These are phyloP conservation scores for Onychorhynchus coronatus DNA, from an alignment of 2,113 vertebrate species.

Conservation along the genomic window DNA sequence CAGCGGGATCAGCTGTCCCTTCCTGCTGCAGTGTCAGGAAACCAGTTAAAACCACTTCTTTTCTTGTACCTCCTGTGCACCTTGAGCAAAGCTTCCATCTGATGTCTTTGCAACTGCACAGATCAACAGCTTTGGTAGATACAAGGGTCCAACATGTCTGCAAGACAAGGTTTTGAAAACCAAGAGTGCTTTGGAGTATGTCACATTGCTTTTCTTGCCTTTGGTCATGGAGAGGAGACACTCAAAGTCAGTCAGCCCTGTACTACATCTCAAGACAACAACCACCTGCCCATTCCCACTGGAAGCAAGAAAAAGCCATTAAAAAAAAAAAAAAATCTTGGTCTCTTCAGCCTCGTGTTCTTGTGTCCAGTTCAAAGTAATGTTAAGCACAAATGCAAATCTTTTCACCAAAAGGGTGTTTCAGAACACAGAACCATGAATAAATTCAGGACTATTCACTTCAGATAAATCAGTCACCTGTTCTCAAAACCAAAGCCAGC, in stretches of 20 bases:
- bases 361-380: not conserved
- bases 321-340: not conserved
- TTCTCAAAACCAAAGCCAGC: not conserved
- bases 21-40: not conserved
- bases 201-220: not conserved
- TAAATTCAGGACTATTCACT: not conserved
- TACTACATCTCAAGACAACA: rapidly evolving
- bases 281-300: not conserved
- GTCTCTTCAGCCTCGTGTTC: not conserved
- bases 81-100: not conserved
- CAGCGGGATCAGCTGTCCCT: not conserved
- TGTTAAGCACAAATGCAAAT: not conserved
- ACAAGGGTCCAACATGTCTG: not conserved
- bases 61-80: not conserved
- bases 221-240: not conserved
- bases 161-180: not conserved
- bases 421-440: not conserved
- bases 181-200: not conserved
- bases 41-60: not conserved
- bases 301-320: not conserved
- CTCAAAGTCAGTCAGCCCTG: rapidly evolving
- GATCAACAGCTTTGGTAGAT: not conserved
- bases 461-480: not conserved
- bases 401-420: not conserved
- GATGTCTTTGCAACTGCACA: not conserved